Base-by-base conservation (phyloP, 2,797 vertebrate genomes). In the Schizopygopsis pylzovi region DNA sequence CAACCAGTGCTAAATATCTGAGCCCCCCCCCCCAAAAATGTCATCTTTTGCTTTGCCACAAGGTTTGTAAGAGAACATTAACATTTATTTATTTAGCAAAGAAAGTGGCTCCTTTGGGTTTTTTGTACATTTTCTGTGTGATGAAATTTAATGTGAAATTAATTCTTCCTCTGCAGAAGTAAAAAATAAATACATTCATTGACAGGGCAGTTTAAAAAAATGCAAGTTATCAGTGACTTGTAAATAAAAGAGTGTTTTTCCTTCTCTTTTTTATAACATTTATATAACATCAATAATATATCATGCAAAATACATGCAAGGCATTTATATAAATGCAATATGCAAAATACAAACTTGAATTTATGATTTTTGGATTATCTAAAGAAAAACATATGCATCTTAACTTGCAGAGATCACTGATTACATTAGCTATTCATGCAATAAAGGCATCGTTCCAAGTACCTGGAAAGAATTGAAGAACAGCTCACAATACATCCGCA, bases 401-500 rank as follows among this genome's bases (percentile, higher is more conserved):
- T 63, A 39, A 43, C 47, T 79, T 9, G 43, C 52, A 80, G 11
- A 39, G 56, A 81, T 61, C 43, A 63, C 33, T 86, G 65, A 82
- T 85, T 85, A 11, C 54, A 73, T 84, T 84, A 77, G 6, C 4
- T 45, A 73, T 88, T 68, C 43, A 41, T 78, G 43, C 28, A 63
- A 11, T 41, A 65, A 56, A 71, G 22, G 18, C 61, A 16, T 49
- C 0, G 15, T 54, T 56, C 18, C 45, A 41, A 56, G 10, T 82
- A 97, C 97, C 97, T 97, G 97, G 88, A 97, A 97, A 2, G 97
- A 97, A 89, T 97, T 98, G 93, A 97, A 97, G 93, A 98, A 98
- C 43, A 98, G 96, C 87, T 98, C 97, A 59, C 92, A 97, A 93
- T 97, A 96, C 97, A 98, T 97, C 76, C 96, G 95, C 82, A 97